These are phyloP conservation scores for Drosophila sucinea DNA, from an alignment of 1,140 invertebrate genomes.

Conservation along the genomic window DNA sequence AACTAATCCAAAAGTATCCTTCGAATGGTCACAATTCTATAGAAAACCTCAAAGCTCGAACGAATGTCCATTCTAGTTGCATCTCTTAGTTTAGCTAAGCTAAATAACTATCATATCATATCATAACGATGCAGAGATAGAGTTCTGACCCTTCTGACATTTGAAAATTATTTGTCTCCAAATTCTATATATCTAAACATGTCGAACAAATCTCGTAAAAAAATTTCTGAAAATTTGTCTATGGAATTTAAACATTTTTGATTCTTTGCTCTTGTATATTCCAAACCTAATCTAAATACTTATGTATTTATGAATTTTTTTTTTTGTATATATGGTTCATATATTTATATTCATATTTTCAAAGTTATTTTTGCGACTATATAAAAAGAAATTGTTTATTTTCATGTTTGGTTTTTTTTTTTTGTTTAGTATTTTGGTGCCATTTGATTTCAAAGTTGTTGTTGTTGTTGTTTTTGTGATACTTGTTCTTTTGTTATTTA, in stretches of 20 bases:
- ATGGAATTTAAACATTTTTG: constrained; percentile 1
- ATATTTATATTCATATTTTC: constrained; percentile 22
- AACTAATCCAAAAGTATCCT: no score
- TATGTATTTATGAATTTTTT: constrained; percentile 28
- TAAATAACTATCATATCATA: no score
- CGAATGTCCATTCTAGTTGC: no score
- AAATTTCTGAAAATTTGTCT: neutral
- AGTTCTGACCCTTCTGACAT: no score
- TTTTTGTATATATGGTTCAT: constrained; percentile 28
- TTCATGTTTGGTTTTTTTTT: neutral
- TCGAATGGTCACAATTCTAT: no score
- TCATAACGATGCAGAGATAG: no score
- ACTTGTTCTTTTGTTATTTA: constrained; percentile 14
- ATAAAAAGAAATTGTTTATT: constrained; percentile 48
- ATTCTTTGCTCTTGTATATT: constrained; percentile 10
- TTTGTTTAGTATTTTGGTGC: neutral
- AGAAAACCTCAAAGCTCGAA: no score
- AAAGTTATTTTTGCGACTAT: constrained; percentile 47
- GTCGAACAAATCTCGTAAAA: neutral
- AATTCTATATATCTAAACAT: no score
- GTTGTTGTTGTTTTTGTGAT: neutral
- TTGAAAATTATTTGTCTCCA: no score
- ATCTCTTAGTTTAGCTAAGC: no score
- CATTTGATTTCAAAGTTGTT: neutral
- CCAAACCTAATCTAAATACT: constrained; percentile 27